phyloP scores from a whole-genome alignment of 2,888 invertebrate genomes.

The Ectropis crepuscularia region DNA sequence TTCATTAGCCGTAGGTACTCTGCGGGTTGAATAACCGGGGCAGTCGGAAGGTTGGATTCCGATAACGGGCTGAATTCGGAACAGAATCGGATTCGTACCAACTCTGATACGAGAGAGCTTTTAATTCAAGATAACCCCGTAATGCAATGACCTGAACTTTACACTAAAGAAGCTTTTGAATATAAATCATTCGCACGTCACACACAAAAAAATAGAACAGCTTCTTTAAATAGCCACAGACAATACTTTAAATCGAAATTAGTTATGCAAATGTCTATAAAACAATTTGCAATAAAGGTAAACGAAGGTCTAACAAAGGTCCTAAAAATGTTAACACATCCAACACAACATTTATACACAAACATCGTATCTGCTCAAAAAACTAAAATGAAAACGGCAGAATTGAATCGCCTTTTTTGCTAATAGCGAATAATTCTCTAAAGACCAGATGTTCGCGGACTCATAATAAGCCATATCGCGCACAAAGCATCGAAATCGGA shows the following conservation, averaged over 20 bases:
- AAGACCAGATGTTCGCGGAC: slow-evolving; percentile 79
- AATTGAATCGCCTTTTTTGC: slow-evolving; percentile 70
- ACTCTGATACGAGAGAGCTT: slow-evolving; percentile 29
- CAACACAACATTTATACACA: slow-evolving; percentile 37
- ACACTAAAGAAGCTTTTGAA: slow-evolving; percentile 49
- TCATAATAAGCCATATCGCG: slow-evolving; percentile 83
- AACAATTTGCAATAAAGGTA: too few relatives aligned
- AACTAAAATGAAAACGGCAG: slow-evolving; percentile 50
- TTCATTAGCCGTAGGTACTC: slow-evolving; percentile 68
- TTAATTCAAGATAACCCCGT: slow-evolving; percentile 72
- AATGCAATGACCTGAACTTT: slow-evolving; percentile 68
- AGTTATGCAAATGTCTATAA: too few relatives aligned
- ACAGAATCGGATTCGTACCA: slow-evolving; percentile 69
- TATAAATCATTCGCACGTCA: slow-evolving; percentile 45
- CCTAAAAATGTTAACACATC: slow-evolving; percentile 5
- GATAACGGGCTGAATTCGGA: slow-evolving; percentile 66
- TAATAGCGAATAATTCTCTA: slow-evolving; percentile 73
- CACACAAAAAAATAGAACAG: background rate
- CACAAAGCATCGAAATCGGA: slow-evolving; percentile 83
- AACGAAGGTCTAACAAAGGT: background rate
- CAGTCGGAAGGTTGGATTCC: slow-evolving; percentile 47
- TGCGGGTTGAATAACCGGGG: slow-evolving; percentile 74
- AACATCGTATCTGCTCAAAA: slow-evolving; percentile 45
- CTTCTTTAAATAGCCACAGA: background rate
- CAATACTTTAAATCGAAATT: too few relatives aligned